Evolutionary conservation across 2,113 vertebrate genomes (phyloP).

Genomic region (Tupaia chinensis): DNA sequence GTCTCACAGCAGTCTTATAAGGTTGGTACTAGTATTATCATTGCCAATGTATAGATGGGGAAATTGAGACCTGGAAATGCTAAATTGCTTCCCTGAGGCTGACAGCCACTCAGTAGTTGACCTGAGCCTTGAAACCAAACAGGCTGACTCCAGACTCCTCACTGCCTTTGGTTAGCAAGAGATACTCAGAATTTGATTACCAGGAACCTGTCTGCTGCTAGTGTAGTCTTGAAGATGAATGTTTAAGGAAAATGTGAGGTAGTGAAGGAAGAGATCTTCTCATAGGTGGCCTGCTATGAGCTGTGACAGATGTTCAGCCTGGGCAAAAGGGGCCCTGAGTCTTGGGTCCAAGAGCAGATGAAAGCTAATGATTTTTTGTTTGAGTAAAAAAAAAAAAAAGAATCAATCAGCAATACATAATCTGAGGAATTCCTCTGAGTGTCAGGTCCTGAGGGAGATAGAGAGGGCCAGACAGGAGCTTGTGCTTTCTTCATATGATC

Average conservation of each 20-base stretch:
- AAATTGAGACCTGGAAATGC: not conserved
- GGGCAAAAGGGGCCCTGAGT: not conserved
- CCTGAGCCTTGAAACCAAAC: not conserved
- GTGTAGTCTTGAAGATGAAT: not conserved
- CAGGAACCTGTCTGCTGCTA: not conserved
- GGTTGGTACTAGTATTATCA: not conserved
- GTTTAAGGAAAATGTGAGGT: not conserved
- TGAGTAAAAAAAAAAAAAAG: not conserved
- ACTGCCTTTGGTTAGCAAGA: not conserved
- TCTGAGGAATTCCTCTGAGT: not conserved
- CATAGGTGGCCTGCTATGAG: not conserved
- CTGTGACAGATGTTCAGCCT: not conserved
- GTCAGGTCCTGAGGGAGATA: not conserved
- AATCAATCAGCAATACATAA: not conserved
- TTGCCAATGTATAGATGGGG: not conserved
- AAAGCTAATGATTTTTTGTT: not conserved
- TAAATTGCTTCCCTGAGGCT: not conserved
- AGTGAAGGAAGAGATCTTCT: not conserved
- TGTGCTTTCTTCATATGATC: conserved; percentile 11
- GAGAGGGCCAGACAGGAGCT: not conserved
- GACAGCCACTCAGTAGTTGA: too few species aligned
- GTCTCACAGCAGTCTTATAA: not conserved
- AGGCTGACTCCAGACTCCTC: not conserved
- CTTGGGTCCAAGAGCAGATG: not conserved
- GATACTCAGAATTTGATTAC: not conserved